A percentile compares a stretch with the other conserved stretches of the same genome.
phyloP scores from a whole-genome alignment of 1,140 invertebrate genomes.

The Cydia amplana region DNA sequence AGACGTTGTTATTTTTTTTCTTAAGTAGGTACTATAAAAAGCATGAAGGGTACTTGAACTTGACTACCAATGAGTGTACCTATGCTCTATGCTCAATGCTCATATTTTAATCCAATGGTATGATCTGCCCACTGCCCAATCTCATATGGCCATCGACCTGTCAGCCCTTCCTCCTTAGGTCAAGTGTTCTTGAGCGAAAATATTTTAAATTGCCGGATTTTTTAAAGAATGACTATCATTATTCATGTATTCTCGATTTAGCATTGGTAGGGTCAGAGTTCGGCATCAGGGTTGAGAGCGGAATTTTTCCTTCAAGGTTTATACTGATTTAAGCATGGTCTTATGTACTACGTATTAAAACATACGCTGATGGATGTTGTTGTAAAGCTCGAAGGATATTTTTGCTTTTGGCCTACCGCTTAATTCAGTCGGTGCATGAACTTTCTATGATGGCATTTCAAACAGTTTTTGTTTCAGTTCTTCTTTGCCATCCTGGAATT shows the following conservation, averaged over 20 bases:
- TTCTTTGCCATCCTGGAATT: no score
- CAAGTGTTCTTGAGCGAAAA: conserved; percentile 2
- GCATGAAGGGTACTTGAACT: background rate
- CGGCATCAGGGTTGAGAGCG: background rate
- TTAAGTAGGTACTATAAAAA: background rate
- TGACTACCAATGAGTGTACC: background rate
- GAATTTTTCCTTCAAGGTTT: conserved; percentile 14
- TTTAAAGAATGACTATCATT: background rate
- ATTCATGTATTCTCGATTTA: conserved; percentile 9
- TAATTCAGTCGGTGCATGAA: no score
- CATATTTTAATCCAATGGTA: background rate
- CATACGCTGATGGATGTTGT: no score
- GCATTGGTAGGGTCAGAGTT: conserved; percentile 9
- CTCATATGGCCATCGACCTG: background rate
- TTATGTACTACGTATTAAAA: background rate
- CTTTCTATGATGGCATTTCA: no score
- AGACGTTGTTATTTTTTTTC: background rate
- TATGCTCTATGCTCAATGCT: no score
- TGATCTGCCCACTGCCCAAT: background rate
- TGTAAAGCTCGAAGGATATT: no score
- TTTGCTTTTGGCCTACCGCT: no score
- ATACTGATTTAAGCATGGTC: background rate
- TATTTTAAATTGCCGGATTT: background rate
- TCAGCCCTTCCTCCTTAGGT: background rate
- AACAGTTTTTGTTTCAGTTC: no score